A percentile compares a stretch with the other conserved stretches of the same genome.
phyloP scores from a whole-genome alignment of 1,140 invertebrate genomes.

The Pogonognathellus flavescens region DNA sequence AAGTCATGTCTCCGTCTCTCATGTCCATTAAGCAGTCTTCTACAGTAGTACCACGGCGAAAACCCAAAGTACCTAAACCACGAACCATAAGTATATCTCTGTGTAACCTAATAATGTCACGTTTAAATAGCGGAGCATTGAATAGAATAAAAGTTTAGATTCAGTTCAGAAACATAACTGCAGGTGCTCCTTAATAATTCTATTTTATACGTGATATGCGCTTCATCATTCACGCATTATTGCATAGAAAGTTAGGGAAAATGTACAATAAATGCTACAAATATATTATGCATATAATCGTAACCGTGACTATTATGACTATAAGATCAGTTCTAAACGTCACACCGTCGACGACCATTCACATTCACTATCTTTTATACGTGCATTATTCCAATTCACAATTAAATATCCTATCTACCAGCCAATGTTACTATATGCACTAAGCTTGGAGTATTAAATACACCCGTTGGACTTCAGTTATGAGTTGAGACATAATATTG shows the following conservation, averaged over 20 bases:
- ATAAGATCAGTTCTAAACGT: no score
- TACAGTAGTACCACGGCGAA: neutral
- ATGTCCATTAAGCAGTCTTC: neutral
- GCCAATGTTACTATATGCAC: no score
- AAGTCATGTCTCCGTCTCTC: no score
- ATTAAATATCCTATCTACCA: no score
- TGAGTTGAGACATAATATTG: no score
- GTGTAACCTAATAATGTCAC: slow-evolving; percentile 25
- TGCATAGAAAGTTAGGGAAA: slow-evolving; percentile 30
- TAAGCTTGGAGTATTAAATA: no score
- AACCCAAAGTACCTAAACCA: neutral
- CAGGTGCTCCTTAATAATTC: neutral
- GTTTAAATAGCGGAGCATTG: slow-evolving; percentile 1
- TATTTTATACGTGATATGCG: neutral
- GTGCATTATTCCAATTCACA: no score
- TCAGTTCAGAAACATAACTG: neutral
- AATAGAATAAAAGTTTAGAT: neutral
- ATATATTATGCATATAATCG: no score
- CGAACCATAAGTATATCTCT: neutral
- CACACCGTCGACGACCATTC: no score
- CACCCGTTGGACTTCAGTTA: no score
- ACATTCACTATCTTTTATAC: no score
- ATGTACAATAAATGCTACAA: neutral
- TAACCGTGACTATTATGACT: no score
- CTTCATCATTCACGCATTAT: slow-evolving; percentile 2